Evolutionary conservation across 2,113 vertebrate species (phyloP).

Genomic region (Caracal caracal): DNA sequence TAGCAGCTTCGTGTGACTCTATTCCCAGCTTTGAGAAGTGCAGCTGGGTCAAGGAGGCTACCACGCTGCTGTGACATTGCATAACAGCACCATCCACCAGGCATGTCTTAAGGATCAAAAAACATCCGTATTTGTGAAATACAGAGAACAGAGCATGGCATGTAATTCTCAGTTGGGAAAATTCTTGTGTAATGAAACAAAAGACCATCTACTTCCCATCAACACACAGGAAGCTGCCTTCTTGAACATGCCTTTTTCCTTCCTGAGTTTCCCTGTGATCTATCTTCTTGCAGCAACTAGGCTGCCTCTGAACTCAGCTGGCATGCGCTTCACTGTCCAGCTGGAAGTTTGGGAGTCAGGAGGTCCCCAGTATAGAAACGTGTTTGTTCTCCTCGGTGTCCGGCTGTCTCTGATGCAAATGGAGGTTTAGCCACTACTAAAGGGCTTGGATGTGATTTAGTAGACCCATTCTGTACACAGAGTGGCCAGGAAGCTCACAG

Average conservation of each 20-base stretch:
- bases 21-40: neutral
- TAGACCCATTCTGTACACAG: neutral
- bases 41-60: neutral
- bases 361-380: neutral
- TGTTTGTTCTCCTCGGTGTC: neutral
- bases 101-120: neutral
- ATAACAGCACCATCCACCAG: neutral
- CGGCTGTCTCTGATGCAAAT: neutral
- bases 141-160: neutral
- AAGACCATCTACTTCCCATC: neutral
- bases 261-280: neutral
- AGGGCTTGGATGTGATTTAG: neutral
- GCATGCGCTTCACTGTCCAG: neutral
- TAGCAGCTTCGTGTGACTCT: neutral
- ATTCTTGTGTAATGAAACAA: neutral
- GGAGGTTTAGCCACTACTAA: neutral
- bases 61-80: neutral
- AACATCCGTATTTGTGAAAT: neutral
- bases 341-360: neutral
- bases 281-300: neutral
- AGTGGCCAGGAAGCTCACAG: neutral
- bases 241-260: neutral
- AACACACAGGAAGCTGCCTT: neutral
- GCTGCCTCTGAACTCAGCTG: neutral
- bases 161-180: neutral